These are phyloP conservation scores for Tachuris rubrigastra DNA, from an alignment of 2,113 vertebrate species.

Conservation along the genomic window DNA sequence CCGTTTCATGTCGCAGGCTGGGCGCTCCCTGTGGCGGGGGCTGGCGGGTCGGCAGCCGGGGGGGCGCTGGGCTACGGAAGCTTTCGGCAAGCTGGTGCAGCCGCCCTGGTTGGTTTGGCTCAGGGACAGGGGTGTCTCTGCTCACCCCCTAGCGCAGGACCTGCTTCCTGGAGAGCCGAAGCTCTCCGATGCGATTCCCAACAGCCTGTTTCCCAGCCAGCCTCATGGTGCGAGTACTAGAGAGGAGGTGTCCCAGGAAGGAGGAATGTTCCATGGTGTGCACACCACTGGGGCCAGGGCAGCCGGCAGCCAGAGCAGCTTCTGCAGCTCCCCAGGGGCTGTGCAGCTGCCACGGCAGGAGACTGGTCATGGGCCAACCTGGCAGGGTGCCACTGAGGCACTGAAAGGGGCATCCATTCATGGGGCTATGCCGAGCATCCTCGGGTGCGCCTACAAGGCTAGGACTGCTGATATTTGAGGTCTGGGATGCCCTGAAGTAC, in stretches of 20 bases:
- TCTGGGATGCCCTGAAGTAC: not conserved
- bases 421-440: not conserved
- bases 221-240: fast-evolving
- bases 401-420: not conserved
- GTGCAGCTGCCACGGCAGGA: not conserved
- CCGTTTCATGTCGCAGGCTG: not conserved
- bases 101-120: not conserved
- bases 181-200: not conserved
- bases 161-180: not conserved
- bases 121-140: not conserved
- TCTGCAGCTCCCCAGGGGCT: not conserved
- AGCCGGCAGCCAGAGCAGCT: fast-evolving
- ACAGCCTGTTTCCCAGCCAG: not conserved
- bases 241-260: not conserved
- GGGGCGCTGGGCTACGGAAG: not conserved
- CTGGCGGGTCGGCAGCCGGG: not conserved
- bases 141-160: fast-evolving
- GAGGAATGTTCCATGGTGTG: fast-evolving
- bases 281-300: not conserved
- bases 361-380: not conserved
- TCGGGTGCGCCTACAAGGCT: not conserved
- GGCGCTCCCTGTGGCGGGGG: not conserved
- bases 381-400: not conserved
- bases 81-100: not conserved
- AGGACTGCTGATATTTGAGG: not conserved